phyloP scores from a whole-genome alignment of 2,797 vertebrate species.

The Sparus aurata region DNA sequence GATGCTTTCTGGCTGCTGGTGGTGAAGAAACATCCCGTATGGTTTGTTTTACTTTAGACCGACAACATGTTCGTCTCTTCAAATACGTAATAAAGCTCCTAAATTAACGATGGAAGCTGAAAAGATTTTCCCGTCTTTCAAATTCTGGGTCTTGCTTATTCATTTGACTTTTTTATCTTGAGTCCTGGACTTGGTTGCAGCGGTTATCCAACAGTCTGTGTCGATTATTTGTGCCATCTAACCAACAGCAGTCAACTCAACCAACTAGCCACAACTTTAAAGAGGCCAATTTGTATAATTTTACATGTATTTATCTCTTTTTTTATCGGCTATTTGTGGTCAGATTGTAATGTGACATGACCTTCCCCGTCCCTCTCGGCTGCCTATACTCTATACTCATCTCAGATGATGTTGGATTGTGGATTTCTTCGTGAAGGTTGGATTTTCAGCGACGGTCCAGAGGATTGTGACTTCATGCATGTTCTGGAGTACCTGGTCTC shows the following conservation, averaged over 20 bases:
- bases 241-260: not conserved
- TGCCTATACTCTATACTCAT: too few relatives aligned
- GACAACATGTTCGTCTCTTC: not conserved
- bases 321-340: too few relatives aligned
- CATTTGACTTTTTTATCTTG: not conserved
- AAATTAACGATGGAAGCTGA: constrained; percentile 3
- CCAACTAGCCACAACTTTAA: too few relatives aligned
- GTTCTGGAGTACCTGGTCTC: too few relatives aligned
- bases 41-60: constrained; percentile 16
- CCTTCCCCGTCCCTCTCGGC: too few relatives aligned
- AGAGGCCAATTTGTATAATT: too few relatives aligned
- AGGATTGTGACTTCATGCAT: too few relatives aligned
- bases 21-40: not conserved
- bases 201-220: not conserved
- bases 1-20: constrained; percentile 23
- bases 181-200: not conserved
- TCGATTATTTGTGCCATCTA: not conserved
- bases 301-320: too few relatives aligned
- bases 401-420: too few relatives aligned
- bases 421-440: too few relatives aligned
- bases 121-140: not conserved
- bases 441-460: too few relatives aligned
- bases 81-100: not conserved
- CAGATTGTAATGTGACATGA: too few relatives aligned
- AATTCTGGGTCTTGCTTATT: not conserved